A percentile compares a stretch with the other conserved stretches of the same genome.
Conservation (phyloP, 1,140 invertebrate genomes). For the Physella acuta region DNA sequence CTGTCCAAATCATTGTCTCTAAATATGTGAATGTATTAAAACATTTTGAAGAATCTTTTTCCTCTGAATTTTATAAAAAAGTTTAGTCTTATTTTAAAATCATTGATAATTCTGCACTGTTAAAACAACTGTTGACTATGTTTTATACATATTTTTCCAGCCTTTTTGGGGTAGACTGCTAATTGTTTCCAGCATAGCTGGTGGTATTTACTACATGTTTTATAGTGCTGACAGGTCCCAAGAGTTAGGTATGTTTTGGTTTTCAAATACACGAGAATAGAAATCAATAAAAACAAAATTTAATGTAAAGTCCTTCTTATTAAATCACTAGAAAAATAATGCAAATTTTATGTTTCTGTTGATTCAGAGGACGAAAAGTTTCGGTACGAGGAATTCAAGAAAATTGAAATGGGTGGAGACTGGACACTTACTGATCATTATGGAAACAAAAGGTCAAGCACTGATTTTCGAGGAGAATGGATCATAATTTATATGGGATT, state of each 20-base stretch:
- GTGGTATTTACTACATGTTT: background rate
- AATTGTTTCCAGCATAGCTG: slow-evolving; percentile 8
- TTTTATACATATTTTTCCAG: background rate
- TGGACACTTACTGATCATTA: slow-evolving; percentile 87
- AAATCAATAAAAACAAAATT: background rate
- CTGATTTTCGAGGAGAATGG: slow-evolving; percentile 94
- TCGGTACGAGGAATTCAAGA: slow-evolving; percentile 12
- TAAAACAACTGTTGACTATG: background rate
- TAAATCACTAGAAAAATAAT: background rate
- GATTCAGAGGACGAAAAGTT: slow-evolving; percentile 4
- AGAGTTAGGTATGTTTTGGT: background rate
- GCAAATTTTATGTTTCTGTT: background rate
- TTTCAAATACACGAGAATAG: background rate
- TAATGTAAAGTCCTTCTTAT: background rate
- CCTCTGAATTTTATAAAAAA: too few relatives aligned
- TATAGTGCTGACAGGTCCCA: background rate
- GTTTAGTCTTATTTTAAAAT: background rate
- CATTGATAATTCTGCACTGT: background rate
- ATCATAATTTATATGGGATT: slow-evolving; percentile 98
- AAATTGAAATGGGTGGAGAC: slow-evolving; percentile 70
- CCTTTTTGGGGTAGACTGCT: slow-evolving; percentile 8
- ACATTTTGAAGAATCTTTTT: too few relatives aligned
- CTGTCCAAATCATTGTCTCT: background rate
- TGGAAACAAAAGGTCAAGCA: slow-evolving; percentile 77
- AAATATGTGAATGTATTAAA: too few relatives aligned